Evolutionary conservation across 2,113 vertebrate genomes (phyloP), one percentile per base, ranked within the genome.

Genomic region (Phycodurus eques): DNA sequence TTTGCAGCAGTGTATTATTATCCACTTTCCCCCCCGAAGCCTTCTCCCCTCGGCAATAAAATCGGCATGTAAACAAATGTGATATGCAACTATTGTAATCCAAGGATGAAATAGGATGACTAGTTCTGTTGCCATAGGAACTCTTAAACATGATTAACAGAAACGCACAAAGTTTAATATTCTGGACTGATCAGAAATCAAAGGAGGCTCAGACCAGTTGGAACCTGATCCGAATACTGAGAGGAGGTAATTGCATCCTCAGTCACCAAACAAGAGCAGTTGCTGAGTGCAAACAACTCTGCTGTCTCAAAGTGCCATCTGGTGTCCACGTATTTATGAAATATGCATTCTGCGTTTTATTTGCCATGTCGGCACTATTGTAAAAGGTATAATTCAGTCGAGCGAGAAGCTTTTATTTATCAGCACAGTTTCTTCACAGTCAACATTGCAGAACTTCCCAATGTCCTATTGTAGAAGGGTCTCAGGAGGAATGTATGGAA

Each of bases 261-360:
- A 71, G 75, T 84, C 44, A 70, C 53, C 65, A 74, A 80, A 84
- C 72, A 85, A 81, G 67, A 82, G 69, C 63, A 74, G 71, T 82
- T 73, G 77, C 67, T 70, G 15, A 70, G 35, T 42, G 47, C 46
- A 53, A 27, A 62, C 43, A 67, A 56, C 46, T 68, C 44, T 60
- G 11, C 10, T 82, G 76, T 85, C 64, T 83, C 78, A 85, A 87
- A 70, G 57, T 87, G 83, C 83, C 83, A 82, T 77, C 83, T 87
- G 81, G 86, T 81, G 85, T 84, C 77, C 43, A 67, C 20, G 70
- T 19, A 44, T 54, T 12, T 35, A 51, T 15, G 15, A 19, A 49
- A 42, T 63, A 20, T 20, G 19, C 61, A 42, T 10, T 14, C 4
- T 31, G 56, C 27, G 44, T 46, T 46, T 39, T 39, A 39, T 22